These are phyloP conservation scores for Leptinotarsa defecta DNA, from an alignment of 1,140 invertebrate species.

Conservation along the genomic window DNA sequence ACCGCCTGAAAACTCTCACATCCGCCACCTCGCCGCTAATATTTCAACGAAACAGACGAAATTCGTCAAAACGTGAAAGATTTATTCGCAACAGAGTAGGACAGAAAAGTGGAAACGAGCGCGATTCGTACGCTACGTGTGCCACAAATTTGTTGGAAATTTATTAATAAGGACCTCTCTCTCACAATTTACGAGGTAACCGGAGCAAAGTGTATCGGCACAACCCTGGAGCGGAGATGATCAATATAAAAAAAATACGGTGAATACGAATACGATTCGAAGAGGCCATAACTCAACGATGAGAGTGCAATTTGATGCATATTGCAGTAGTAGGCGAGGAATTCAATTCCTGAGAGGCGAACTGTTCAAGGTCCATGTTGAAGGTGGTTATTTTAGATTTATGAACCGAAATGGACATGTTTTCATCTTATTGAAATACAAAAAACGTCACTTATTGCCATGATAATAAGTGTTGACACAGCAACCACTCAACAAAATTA, in stretches of 20 bases:
- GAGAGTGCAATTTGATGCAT: too few relatives aligned
- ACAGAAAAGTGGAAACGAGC: not conserved
- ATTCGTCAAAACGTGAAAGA: not conserved
- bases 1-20: not conserved
- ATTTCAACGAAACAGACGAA: not conserved
- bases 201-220: not conserved
- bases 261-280: too few relatives aligned
- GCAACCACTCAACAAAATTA: too few relatives aligned
- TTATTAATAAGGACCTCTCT: not conserved
- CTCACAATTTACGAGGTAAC: slow-evolving; percentile 1
- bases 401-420: too few relatives aligned
- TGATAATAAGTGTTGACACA: too few relatives aligned
- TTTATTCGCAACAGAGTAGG: not conserved
- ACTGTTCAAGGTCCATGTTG: too few relatives aligned
- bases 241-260: not conserved
- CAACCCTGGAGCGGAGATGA: not conserved
- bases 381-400: too few relatives aligned
- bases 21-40: slow-evolving; percentile 1
- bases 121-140: not conserved
- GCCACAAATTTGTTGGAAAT: slow-evolving; percentile 8
- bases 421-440: too few relatives aligned
- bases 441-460: too few relatives aligned
- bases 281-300: too few relatives aligned
- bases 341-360: too few relatives aligned
- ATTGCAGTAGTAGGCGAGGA: too few relatives aligned